Base-by-base conservation (phyloP, 2,113 vertebrate genomes). In the Dromaius novaehollandiae region DNA sequence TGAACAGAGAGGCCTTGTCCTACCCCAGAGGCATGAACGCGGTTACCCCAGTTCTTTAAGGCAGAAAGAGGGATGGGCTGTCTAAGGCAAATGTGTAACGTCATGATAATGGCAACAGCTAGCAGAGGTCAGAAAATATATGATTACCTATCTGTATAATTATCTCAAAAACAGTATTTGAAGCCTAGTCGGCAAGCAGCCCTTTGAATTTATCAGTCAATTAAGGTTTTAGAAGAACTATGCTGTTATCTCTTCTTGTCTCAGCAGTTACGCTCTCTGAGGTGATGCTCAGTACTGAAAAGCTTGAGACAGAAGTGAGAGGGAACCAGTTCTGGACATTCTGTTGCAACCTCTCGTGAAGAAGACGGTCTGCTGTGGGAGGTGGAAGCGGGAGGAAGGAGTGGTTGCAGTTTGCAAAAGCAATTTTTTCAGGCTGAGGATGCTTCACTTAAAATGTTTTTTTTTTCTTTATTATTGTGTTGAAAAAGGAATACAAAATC, bases 131-230 rank as follows among this genome's bases (percentile, higher is more conserved):
- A 38, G n/a, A 61, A 73, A 83, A 42, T 48, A 76, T 32, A 42
- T 83, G 30, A 75, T 86, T 95, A 86, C 32, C 14, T 71, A 51
- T 92, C 77, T 81, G 0, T 40, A 11, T 74, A 91, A 76, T 81
- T 90, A 82, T 84, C 73, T 95, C 70, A 78, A 81, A 76, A 56
- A 51, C 3, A 17, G 18, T 65, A 58, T 58, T 78, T 30, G 21
- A 89, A 92, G 78, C 42, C 56, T 66, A 75, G 55, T 82, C 32
- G 84, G n/a, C 40, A 60, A 55, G 28, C 13, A 75, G 61, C 13
- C 25, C 20, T 90, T 92, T 75, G 55, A 92, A 84, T 90, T 88
- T 81, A 87, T 93, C 86, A 88, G 83, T 92, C 55, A 81, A 71
- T 94, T 83, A 88, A 4, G 11, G 55, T 84, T 89, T 77, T 24